Evolutionary conservation across 2,888 invertebrate species (phyloP).

Genomic region (Belgica antarctica): DNA sequence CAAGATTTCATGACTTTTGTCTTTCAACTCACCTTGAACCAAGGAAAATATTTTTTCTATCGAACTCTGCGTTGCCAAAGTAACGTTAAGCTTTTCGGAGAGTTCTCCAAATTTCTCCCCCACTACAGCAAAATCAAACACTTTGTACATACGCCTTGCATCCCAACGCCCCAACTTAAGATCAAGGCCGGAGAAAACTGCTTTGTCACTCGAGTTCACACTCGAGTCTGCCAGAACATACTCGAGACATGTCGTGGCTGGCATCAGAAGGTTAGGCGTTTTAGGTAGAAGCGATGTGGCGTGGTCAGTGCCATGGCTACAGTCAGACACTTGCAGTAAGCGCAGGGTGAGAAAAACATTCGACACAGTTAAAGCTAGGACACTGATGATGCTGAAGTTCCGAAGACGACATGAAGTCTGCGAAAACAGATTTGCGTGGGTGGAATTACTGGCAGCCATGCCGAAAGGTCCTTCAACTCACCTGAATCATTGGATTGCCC

Average conservation of each 20-base stretch:
- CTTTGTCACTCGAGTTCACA: constrained; percentile 48
- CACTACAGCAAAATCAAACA: constrained; percentile 70
- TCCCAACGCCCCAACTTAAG: constrained; percentile 74
- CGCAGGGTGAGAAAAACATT: constrained; percentile 62
- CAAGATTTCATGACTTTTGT: background rate
- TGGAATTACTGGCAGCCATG: background rate
- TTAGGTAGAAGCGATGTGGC: constrained; percentile 46
- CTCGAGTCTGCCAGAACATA: constrained; percentile 51
- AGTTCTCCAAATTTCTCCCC: constrained; percentile 66
- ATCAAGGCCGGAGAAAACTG: constrained; percentile 62
- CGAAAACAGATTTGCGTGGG: too few relatives aligned
- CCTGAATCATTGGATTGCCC: constrained; percentile 39
- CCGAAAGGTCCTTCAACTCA: background rate
- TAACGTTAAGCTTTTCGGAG: constrained; percentile 62
- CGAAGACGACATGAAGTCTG: constrained; percentile 43
- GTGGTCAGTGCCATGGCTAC: constrained; percentile 47
- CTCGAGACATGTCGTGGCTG: constrained; percentile 45
- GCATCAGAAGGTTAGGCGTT: constrained; percentile 45
- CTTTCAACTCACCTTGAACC: constrained; percentile 56
- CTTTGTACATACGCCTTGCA: constrained; percentile 64
- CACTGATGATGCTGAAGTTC: constrained; percentile 51
- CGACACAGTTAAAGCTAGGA: constrained; percentile 65
- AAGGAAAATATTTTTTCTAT: constrained; percentile 77
- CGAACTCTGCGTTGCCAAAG: constrained; percentile 82
- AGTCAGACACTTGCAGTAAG: constrained; percentile 58